Percentiles rank a stretch among this genome's conserved stretches.
Evolutionary conservation across 2,888 invertebrate genomes (phyloP).

Genomic region (Pogonocherus hispidulus): DNA sequence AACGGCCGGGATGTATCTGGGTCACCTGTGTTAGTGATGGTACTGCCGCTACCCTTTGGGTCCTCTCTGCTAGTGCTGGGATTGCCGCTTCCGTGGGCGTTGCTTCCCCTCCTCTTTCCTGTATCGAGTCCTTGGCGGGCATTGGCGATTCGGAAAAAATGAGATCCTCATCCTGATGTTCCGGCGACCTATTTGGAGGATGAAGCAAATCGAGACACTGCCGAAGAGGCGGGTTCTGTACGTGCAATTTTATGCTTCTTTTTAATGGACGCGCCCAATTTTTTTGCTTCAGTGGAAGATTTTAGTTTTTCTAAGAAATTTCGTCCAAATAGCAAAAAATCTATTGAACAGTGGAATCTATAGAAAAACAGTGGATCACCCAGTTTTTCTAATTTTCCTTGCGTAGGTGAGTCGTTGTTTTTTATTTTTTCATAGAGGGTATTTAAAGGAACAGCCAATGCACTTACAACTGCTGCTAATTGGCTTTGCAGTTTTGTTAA

Average conservation of each 20-base stretch:
- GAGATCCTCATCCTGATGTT: not conserved
- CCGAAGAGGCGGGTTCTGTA: slow-evolving; percentile 4
- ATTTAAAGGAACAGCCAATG: slow-evolving; percentile 34
- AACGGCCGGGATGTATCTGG: slow-evolving; percentile 21
- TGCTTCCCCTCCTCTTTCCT: slow-evolving; percentile 16
- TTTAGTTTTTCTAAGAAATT: slow-evolving; percentile 18
- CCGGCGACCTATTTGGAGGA: slow-evolving; percentile 14
- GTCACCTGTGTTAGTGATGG: slow-evolving; percentile 15
- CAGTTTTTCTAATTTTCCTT: slow-evolving; percentile 19
- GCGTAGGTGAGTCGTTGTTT: not conserved
- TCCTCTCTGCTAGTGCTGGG: slow-evolving; percentile 19
- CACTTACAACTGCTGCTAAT: slow-evolving; percentile 28
- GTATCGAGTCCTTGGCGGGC: slow-evolving; percentile 18
- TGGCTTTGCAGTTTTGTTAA: slow-evolving; percentile 28
- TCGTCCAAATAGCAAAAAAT: slow-evolving; percentile 20
- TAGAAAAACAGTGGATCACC: slow-evolving; percentile 25
- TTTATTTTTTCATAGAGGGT: slow-evolving; percentile 5
- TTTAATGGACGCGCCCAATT: slow-evolving; percentile 21
- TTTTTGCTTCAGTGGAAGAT: slow-evolving; percentile 17
- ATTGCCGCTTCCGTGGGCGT: slow-evolving; percentile 15
- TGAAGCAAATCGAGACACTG: not conserved
- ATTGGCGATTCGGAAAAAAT: slow-evolving; percentile 20
- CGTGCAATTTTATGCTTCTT: slow-evolving; percentile 23
- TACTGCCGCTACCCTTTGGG: not conserved
- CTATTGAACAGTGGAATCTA: slow-evolving; percentile 24